phyloP scores from a whole-genome alignment of 2,888 invertebrate species.

The Drosophila borborema region DNA sequence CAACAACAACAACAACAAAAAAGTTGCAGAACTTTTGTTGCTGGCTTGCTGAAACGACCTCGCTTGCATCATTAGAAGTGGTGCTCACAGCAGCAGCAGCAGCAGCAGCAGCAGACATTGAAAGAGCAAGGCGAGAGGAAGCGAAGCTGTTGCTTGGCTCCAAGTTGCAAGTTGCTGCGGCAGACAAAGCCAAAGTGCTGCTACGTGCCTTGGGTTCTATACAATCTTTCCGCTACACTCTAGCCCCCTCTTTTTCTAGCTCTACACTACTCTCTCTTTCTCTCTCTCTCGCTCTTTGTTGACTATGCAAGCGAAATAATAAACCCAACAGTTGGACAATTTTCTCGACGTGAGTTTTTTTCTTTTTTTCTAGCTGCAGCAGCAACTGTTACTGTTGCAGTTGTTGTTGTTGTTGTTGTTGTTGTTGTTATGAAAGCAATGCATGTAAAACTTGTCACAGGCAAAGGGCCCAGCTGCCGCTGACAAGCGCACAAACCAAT shows the following conservation, averaged over 20 bases:
- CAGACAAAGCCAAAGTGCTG: conserved; percentile 77
- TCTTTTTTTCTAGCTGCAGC: conserved; percentile 22
- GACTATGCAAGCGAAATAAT: conserved; percentile 74
- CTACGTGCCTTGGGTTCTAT: conserved; percentile 73
- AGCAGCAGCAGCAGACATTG: conserved; percentile 37
- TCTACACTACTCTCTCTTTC: conserved; percentile 3
- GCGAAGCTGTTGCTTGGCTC: conserved; percentile 25
- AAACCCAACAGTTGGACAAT: conserved; percentile 80
- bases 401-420: conserved; percentile 28
- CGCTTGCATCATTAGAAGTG: conserved; percentile 80
- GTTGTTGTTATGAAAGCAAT: conserved; percentile 54
- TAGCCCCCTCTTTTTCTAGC: conserved; percentile 4
- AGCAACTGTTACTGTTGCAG: conserved; percentile 22
- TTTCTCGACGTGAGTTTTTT: conserved; percentile 73
- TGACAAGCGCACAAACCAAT: conserved; percentile 61
- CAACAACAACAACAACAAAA: conserved; percentile 34
- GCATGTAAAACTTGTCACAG: conserved; percentile 74
- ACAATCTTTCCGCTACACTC: conserved; percentile 24
- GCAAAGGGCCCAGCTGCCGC: conserved; percentile 23
- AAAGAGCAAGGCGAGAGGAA: conserved; percentile 21
- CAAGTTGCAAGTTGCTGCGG: conserved; percentile 61
- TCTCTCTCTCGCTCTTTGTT: conserved; percentile 10
- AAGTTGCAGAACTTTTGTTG: conserved; percentile 65
- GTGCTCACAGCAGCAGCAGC: conserved; percentile 60
- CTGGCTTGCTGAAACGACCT: conserved; percentile 71